A percentile compares a stretch with the other conserved stretches of the same genome.
phyloP scores from a whole-genome alignment of 37 sponge, comb jelly and placozoan species.

The Beroe forskalii region DNA sequence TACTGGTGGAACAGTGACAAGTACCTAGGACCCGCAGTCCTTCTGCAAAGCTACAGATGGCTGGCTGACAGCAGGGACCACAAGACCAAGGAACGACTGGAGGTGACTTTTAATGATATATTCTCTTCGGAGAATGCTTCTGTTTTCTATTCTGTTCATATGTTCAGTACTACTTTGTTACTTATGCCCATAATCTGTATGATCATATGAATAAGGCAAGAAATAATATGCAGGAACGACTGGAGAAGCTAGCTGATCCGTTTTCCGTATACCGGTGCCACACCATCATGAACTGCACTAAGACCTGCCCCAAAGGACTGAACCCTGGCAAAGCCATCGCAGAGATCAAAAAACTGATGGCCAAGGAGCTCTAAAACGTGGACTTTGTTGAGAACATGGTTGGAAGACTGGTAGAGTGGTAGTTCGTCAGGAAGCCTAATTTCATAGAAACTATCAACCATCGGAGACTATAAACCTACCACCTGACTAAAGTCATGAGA shows the following conservation, averaged over 20 bases:
- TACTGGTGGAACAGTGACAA: constrained; percentile 99
- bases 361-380: constrained; percentile 30
- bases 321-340: constrained; percentile 97
- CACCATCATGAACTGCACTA: constrained; percentile 99
- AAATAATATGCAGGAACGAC: constrained; percentile 89
- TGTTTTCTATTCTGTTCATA: no score
- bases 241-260: constrained; percentile 79
- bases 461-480: no score
- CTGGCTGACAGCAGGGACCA: constrained; percentile 84
- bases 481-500: no score
- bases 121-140: no score
- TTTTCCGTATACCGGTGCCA: constrained; percentile 93
- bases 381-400: background rate
- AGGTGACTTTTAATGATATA: no score
- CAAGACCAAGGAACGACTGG: constrained; percentile 66
- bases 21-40: constrained; percentile 94
- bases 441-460: no score
- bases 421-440: no score
- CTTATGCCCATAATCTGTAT: no score
- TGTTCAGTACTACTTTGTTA: no score
- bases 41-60: constrained; percentile 96
- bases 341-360: constrained; percentile 93
- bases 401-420: constrained; percentile 7
- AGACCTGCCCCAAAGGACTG: constrained; percentile 92
- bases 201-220: no score